phyloP scores from a whole-genome alignment of 1,140 invertebrate genomes.

The Orchesella cincta region DNA sequence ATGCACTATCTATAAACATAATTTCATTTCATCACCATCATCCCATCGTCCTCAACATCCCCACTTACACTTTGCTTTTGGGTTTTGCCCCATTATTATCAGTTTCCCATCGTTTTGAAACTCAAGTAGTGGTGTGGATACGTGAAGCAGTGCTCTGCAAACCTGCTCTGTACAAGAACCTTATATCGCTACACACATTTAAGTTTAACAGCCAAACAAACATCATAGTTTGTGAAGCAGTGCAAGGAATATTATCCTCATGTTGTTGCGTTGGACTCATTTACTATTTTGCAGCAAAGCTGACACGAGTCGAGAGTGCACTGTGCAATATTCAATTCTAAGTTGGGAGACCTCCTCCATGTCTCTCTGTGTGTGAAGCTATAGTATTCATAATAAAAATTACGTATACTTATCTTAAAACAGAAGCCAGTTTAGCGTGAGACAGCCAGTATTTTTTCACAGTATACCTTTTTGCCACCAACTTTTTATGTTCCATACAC shows the following conservation, averaged over 20 bases:
- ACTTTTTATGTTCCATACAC: neutral
- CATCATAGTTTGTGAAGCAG: too few species aligned
- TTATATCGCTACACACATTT: too few species aligned
- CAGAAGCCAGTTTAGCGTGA: neutral
- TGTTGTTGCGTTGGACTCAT: neutral
- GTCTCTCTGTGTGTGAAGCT: too few species aligned
- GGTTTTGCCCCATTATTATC: slow-evolving; percentile 28
- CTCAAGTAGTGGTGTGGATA: too few species aligned
- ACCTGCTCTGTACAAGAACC: neutral
- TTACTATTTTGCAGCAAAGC: neutral
- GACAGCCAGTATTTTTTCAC: slow-evolving; percentile 12
- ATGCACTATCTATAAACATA: neutral
- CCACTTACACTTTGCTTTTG: neutral
- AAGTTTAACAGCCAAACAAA: too few species aligned
- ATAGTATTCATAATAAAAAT: neutral
- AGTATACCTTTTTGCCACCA: neutral
- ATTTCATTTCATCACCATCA: slow-evolving; percentile 5
- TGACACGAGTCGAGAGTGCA: neutral
- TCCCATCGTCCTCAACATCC: neutral
- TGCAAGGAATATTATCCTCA: neutral
- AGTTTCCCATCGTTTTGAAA: slow-evolving; percentile 27
- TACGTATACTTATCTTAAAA: neutral
- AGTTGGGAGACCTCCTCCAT: too few species aligned
- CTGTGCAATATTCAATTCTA: neutral
- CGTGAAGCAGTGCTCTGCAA: neutral